These are phyloP conservation scores for Poeciliopsis infans DNA, from an alignment of 2,797 vertebrate genomes.

Conservation along the genomic window DNA sequence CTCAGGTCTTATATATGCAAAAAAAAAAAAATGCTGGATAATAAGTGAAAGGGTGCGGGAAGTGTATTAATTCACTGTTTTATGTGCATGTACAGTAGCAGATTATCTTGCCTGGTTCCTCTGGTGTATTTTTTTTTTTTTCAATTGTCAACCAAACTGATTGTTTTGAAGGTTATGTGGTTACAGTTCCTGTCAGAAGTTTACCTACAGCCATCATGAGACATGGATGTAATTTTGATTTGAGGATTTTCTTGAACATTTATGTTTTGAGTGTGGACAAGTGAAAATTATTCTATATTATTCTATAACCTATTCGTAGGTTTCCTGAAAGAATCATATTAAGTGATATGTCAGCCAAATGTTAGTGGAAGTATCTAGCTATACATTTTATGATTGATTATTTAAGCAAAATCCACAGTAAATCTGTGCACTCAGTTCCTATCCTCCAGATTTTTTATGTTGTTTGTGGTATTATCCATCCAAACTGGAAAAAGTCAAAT, in stretches of 20 bases:
- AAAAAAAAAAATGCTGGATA: slow-evolving; percentile 52
- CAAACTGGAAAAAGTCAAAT: not conserved
- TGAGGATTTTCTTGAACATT: not conserved
- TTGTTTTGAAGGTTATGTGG: slow-evolving; percentile 64
- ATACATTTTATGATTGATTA: not conserved
- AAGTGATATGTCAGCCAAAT: not conserved
- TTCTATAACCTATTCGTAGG: not conserved
- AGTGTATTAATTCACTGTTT: slow-evolving; percentile 63
- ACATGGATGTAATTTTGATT: not conserved
- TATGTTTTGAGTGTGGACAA: not conserved
- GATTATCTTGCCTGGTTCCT: slow-evolving; percentile 81
- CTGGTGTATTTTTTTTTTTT: slow-evolving; percentile 71
- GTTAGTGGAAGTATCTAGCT: not conserved
- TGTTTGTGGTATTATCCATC: not conserved
- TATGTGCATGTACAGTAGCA: slow-evolving; percentile 77
- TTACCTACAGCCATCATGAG: not conserved
- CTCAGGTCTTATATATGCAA: slow-evolving; percentile 80
- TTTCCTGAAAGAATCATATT: not conserved
- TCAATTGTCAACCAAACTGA: slow-evolving; percentile 78
- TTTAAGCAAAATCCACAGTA: not conserved
- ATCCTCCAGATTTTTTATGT: not conserved
- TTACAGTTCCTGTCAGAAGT: not conserved
- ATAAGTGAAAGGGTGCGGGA: slow-evolving; percentile 46
- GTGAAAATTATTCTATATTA: not conserved
- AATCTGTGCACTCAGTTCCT: not conserved